Conservation (phyloP, 2,113 vertebrate genomes). For the Rhinoptilus africanus region DNA sequence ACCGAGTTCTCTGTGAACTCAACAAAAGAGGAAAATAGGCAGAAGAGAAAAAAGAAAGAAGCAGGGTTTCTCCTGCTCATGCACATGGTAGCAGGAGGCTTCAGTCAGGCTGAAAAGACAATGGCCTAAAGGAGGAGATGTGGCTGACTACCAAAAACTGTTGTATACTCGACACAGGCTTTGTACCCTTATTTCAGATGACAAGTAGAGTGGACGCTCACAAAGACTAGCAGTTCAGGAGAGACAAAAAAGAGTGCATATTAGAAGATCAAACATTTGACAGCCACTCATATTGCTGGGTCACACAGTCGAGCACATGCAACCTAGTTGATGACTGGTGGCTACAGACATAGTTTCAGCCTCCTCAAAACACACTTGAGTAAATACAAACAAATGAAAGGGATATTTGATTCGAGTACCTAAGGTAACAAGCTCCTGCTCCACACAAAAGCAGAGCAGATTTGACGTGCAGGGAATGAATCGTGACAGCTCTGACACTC, state of each 20-base stretch:
- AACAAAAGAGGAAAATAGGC: slow-evolving; percentile 57
- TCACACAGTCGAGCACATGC: neutral
- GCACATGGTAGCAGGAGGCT: slow-evolving; percentile 12
- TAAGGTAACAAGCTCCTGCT: slow-evolving; percentile 42
- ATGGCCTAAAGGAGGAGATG: neutral
- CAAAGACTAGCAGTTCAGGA: slow-evolving; percentile 30
- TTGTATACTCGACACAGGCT: slow-evolving; percentile 3
- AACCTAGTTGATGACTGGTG: neutral
- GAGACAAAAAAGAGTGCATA: slow-evolving; percentile 21
- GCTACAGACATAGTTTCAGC: slow-evolving; percentile 2
- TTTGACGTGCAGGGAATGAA: neutral
- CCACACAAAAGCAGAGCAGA: neutral
- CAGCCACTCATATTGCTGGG: slow-evolving; percentile 27
- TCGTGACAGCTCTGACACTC: slow-evolving; percentile 4
- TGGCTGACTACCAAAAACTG: slow-evolving; percentile 18
- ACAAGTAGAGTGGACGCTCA: slow-evolving; percentile 42
- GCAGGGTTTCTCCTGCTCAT: neutral
- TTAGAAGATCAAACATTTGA: slow-evolving; percentile 53
- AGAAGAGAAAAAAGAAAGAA: slow-evolving; percentile 46
- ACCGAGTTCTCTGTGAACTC: slow-evolving; percentile 34
- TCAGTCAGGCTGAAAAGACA: slow-evolving; percentile 49
- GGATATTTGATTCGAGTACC: slow-evolving; percentile 25
- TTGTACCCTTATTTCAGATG: slow-evolving; percentile 54
- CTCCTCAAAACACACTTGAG: slow-evolving; percentile 29
- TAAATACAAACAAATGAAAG: slow-evolving; percentile 52